These are phyloP conservation scores for Omphaloscelis lunosa DNA, from an alignment of 2,888 invertebrate species.

Conservation along the genomic window DNA sequence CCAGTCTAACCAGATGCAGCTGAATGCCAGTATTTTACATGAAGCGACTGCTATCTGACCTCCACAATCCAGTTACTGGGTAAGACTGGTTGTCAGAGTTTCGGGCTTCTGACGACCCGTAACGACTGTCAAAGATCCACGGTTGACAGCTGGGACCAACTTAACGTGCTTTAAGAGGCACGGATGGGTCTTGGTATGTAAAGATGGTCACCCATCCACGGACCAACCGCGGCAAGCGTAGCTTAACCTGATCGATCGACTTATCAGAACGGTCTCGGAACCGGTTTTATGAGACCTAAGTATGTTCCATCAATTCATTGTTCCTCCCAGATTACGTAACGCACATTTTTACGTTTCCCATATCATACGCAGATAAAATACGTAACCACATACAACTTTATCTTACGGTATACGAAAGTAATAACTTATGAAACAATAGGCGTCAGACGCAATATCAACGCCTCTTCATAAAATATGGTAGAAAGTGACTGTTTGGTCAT, in stretches of 20 bases:
- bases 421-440: slow-evolving; percentile 63
- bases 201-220: background rate
- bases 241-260: background rate
- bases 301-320: background rate
- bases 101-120: background rate
- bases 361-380: slow-evolving; percentile 39
- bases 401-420: slow-evolving; percentile 46
- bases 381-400: slow-evolving; percentile 53
- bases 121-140: background rate
- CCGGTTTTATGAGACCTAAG: background rate
- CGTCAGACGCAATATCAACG: slow-evolving; percentile 56
- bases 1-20: too few relatives aligned
- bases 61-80: too few relatives aligned
- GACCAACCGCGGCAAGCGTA: background rate
- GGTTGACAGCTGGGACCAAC: background rate
- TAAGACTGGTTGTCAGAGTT: background rate
- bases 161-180: too few relatives aligned
- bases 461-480: slow-evolving; percentile 60
- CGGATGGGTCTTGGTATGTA: too few relatives aligned
- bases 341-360: slow-evolving; percentile 32
- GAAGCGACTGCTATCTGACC: too few relatives aligned
- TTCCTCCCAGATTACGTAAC: slow-evolving; percentile 32
- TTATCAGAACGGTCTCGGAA: too few relatives aligned
- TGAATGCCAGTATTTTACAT: too few relatives aligned
- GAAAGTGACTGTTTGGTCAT: slow-evolving; percentile 59